A percentile compares a stretch with the other conserved stretches of the same genome.
Evolutionary conservation across 2,888 invertebrate species (phyloP).

Genomic region (Amblyteles armatorius): DNA sequence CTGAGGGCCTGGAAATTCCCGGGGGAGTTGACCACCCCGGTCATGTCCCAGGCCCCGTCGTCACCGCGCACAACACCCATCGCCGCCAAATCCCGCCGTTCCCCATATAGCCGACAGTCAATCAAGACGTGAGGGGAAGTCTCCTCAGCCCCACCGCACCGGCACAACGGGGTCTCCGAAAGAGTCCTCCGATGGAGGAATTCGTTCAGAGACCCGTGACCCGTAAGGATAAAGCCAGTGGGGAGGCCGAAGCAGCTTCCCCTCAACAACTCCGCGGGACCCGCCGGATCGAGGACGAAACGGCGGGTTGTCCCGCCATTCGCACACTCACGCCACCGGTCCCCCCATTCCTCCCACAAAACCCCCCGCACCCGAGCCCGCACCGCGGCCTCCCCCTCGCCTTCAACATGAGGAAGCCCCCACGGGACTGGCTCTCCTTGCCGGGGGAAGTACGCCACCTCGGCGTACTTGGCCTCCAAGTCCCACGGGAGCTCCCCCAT

Average conservation of each 20-base stretch:
- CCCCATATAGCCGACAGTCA: not conserved
- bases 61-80: not conserved
- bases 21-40: conserved; percentile 1
- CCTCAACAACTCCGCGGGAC: not conserved
- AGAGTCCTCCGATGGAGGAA: conserved; percentile 17
- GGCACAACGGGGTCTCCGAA: conserved; percentile 1
- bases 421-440: conserved; percentile 28
- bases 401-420: not conserved
- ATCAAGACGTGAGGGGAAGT: not conserved
- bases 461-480: not conserved
- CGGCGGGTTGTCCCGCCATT: no score
- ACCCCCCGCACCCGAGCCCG: no score
- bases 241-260: not conserved
- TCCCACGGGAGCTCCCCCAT: no score
- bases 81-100: not conserved
- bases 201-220: not conserved
- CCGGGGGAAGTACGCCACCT: conserved; percentile 32
- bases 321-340: not conserved
- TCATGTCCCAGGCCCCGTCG: not conserved
- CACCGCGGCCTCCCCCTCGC: not conserved
- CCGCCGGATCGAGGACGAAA: not conserved
- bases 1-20: conserved; percentile 20
- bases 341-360: not conserved
- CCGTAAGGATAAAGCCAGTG: not conserved
- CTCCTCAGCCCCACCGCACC: conserved; percentile 9